These are phyloP conservation scores for Drosophila obscura DNA, from an alignment of 1,140 invertebrate genomes.

Conservation along the genomic window DNA sequence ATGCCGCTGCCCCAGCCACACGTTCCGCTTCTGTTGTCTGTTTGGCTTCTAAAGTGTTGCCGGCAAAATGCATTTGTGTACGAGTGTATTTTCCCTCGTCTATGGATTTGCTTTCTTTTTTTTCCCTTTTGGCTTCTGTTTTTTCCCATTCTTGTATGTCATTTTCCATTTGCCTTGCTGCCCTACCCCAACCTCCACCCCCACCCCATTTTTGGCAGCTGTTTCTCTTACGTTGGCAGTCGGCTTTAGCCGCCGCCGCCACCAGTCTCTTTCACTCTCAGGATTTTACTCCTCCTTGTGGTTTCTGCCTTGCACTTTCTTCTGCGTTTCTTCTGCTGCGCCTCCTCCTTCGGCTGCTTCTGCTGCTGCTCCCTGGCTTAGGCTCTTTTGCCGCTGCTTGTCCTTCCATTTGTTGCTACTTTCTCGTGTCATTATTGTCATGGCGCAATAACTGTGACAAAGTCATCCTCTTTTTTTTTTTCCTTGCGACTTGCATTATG, in stretches of 20 bases:
- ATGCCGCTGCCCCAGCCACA: background rate
- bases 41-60: slow-evolving; percentile 54
- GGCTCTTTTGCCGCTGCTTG: slow-evolving; percentile 1
- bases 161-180: slow-evolving; percentile 51
- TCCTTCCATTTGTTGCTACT: slow-evolving; percentile 38
- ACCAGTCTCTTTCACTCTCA: too few species aligned
- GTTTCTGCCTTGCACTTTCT: slow-evolving; percentile 5
- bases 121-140: background rate
- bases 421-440: slow-evolving; percentile 71
- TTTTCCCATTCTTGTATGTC: slow-evolving; percentile 53
- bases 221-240: slow-evolving; percentile 58
- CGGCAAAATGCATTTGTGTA: slow-evolving; percentile 57
- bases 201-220: slow-evolving; percentile 63
- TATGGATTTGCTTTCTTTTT: slow-evolving; percentile 20
- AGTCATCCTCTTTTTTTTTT: slow-evolving; percentile 55
- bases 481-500: too few species aligned
- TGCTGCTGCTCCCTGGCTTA: too few species aligned
- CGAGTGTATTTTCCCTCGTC: too few species aligned
- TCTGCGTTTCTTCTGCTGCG: background rate
- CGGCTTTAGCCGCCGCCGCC: slow-evolving; percentile 37
- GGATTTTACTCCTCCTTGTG: slow-evolving; percentile 6
- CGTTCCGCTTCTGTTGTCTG: slow-evolving; percentile 45
- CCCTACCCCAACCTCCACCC: background rate
- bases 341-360: background rate
- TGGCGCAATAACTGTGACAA: slow-evolving; percentile 71